Conservation (phyloP, 1,140 invertebrate species). For the Hypsibius dujardini region DNA sequence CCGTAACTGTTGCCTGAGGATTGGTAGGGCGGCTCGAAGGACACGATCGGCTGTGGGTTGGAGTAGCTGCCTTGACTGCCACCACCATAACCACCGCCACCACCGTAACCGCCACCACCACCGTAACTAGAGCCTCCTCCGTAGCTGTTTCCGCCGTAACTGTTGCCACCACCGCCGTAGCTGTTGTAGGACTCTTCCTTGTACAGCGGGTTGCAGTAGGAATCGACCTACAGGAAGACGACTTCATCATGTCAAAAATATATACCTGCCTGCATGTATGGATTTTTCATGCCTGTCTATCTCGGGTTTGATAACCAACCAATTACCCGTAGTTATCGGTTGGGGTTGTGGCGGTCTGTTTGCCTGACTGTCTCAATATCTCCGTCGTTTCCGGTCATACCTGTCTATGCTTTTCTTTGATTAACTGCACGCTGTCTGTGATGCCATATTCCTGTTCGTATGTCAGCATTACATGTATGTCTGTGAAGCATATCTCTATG, state of each 20-base stretch:
- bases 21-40: background rate
- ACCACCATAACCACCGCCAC: background rate
- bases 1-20: background rate
- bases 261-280: too few relatives aligned
- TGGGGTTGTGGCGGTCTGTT: too few relatives aligned
- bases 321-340: too few relatives aligned
- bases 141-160: background rate
- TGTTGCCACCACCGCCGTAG: background rate
- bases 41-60: background rate
- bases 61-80: background rate
- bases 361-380: too few relatives aligned
- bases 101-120: background rate
- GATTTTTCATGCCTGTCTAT: too few relatives aligned
- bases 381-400: too few relatives aligned
- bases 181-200: background rate
- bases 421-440: too few relatives aligned
- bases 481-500: too few relatives aligned
- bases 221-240: background rate
- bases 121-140: background rate
- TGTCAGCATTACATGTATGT: too few relatives aligned
- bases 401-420: too few relatives aligned
- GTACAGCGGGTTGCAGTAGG: constrained; percentile 5
- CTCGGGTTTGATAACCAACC: too few relatives aligned
- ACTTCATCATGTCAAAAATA: background rate
- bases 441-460: too few relatives aligned